Evolutionary conservation across 64 coral and sea anemone genomes (phyloP), one percentile per base, ranked within the genome.

Genomic region (Actinia equina): DNA sequence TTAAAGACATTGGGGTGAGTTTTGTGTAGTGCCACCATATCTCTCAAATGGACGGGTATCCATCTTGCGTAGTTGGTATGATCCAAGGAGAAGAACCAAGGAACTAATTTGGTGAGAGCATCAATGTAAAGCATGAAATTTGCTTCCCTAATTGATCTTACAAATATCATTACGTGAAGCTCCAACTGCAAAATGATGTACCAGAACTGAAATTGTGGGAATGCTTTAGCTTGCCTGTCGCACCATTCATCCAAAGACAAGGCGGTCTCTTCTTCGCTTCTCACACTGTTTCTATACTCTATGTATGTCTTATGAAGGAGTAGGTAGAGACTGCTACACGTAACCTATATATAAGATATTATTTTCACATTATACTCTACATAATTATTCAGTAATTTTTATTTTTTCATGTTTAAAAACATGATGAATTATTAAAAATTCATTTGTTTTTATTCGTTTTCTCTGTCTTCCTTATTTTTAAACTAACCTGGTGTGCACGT

Each of bases 401-500:
- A 58, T 58, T 58, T 58, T 11, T 58, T 58, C 55, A 58, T 58
- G 7, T 58, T 37, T 37, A 37, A 37, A 17, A 17, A 60, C 18
- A 49, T 49, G 46, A 49, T 49, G 46, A 49, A 37, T 8, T 6
- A 49, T 49, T 49, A 49, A 49, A 6, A 49, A 49, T 49, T 49
- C 46, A 49, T 49, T 49, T 8, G 46, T 49, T 49, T 49, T 49
- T 49, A 49, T 6, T 60, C 58, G 13, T 60, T 60, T 60, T 60
- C 58, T 49, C 46, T 49, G 46, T 49, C 7, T 49, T 19, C 58
- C 58, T 60, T 60, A 60, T 60, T 60, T 60, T 60, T 60, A 60
- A 60, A 60, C 58, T 49, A 89, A 91, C 77, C 77, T 91, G 89
- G 61, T 91, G 84, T 53, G 89, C 89, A 12, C 59, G 89, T 91